Percentiles rank a stretch among this genome's conserved stretches.
These are phyloP conservation scores for Hippotragus niger DNA, from an alignment of 2,113 vertebrate genomes.

Conservation along the genomic window DNA sequence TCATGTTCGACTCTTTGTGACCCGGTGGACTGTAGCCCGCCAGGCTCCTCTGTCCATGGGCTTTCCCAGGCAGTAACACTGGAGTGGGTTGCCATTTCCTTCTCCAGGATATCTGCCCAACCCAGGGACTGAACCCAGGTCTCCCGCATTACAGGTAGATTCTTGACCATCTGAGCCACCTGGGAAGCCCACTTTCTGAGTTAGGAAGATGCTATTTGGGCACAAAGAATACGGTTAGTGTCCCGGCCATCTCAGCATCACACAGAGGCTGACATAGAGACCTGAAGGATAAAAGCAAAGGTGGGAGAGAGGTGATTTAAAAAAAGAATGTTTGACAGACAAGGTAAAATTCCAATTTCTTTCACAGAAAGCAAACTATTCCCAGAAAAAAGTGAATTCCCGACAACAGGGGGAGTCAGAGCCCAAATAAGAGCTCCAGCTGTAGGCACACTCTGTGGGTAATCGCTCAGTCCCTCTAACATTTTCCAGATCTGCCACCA, in stretches of 20 bases:
- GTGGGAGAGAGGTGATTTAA: background rate
- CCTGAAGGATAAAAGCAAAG: background rate
- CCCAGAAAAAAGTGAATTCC: background rate
- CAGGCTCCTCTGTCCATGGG: background rate
- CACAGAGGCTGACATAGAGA: slow-evolving; percentile 13
- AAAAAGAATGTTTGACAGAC: slow-evolving; percentile 8
- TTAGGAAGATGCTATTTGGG: background rate
- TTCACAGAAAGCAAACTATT: slow-evolving; percentile 10
- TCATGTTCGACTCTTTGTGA: background rate
- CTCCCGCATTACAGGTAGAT: background rate
- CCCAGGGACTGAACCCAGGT: background rate
- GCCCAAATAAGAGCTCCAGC: slow-evolving; percentile 43
- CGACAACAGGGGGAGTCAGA: slow-evolving; percentile 48
- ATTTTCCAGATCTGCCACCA: slow-evolving; percentile 69
- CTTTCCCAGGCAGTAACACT: background rate
- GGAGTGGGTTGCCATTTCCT: background rate
- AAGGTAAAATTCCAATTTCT: slow-evolving; percentile 12
- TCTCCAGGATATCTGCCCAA: background rate
- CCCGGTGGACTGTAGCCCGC: rapidly evolving
- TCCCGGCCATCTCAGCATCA: background rate
- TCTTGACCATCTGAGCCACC: background rate
- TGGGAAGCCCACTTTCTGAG: background rate
- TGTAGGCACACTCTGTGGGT: slow-evolving; percentile 63
- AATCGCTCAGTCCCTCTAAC: slow-evolving; percentile 69
- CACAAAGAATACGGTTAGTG: background rate